These are phyloP conservation scores for Monarcha castaneiventris DNA, from an alignment of 2,113 vertebrate species.

Conservation along the genomic window DNA sequence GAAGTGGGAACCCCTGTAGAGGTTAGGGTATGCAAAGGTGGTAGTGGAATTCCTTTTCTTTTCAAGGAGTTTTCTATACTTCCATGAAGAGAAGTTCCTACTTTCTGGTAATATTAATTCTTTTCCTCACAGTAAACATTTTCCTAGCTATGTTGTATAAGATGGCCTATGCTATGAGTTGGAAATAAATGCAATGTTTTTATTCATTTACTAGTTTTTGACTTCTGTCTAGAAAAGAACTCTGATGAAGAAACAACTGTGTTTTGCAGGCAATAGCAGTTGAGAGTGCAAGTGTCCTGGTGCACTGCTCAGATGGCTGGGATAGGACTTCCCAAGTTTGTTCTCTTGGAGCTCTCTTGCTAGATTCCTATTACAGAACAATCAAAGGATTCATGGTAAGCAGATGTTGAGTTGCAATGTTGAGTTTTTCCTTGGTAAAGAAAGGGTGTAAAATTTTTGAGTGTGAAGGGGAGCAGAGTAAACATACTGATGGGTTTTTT, in stretches of 20 bases:
- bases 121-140: neutral
- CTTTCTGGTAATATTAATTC: neutral
- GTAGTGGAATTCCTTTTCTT: neutral
- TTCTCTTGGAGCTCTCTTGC: conserved; percentile 87
- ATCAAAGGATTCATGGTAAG: conserved; percentile 96
- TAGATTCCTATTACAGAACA: conserved; percentile 96
- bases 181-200: neutral
- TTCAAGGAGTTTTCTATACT: neutral
- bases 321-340: conserved; percentile 97
- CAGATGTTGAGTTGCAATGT: neutral
- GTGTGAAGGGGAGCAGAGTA: neutral
- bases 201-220: neutral
- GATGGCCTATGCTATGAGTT: neutral
- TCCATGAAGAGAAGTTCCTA: neutral
- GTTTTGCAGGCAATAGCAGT: conserved; percentile 83
- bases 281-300: conserved; percentile 91
- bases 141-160: neutral
- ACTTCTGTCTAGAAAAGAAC: neutral
- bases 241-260: neutral
- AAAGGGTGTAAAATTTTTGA: neutral
- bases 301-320: conserved; percentile 98
- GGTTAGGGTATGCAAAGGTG: neutral
- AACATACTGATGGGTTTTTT: neutral
- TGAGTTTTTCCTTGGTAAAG: neutral
- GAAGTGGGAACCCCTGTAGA: neutral